Conservation (phyloP, 2,113 vertebrate genomes). For the Dicrurus megarhynchus region DNA sequence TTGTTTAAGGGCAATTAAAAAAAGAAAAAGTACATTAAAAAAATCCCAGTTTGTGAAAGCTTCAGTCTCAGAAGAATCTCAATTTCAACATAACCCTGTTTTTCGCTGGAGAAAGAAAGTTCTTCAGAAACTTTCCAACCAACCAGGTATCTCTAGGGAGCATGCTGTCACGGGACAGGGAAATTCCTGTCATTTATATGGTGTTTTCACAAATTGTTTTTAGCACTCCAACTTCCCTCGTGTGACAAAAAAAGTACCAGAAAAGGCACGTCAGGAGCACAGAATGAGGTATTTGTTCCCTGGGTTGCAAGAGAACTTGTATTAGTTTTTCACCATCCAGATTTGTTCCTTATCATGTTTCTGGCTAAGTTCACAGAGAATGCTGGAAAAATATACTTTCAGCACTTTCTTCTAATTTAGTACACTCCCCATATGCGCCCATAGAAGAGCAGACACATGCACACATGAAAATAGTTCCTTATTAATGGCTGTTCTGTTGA, state of each 20-base stretch:
- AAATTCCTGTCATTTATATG: not conserved
- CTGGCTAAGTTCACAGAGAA: not conserved
- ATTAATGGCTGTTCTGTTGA: not conserved
- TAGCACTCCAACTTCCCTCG: not conserved
- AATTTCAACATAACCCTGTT: not conserved
- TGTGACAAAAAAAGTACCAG: not conserved
- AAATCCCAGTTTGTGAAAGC: not conserved
- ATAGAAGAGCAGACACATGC: not conserved
- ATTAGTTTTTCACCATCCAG: not conserved
- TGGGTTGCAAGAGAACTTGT: not conserved
- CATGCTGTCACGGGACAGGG: not conserved
- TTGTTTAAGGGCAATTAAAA: not conserved
- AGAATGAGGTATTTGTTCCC: not conserved
- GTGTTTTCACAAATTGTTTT: not conserved
- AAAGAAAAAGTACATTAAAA: not conserved
- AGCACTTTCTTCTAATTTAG: not conserved
- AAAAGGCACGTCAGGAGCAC: not conserved
- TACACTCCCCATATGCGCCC: not conserved
- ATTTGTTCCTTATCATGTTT: not conserved
- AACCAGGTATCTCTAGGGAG: not conserved
- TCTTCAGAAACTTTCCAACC: not conserved
- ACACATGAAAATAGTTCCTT: not conserved
- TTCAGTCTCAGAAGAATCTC: not conserved
- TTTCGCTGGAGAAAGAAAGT: conserved; percentile 3
- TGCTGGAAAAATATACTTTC: not conserved